These are phyloP conservation scores for Noctua comes DNA, from an alignment of 2,888 invertebrate species.

Conservation along the genomic window DNA sequence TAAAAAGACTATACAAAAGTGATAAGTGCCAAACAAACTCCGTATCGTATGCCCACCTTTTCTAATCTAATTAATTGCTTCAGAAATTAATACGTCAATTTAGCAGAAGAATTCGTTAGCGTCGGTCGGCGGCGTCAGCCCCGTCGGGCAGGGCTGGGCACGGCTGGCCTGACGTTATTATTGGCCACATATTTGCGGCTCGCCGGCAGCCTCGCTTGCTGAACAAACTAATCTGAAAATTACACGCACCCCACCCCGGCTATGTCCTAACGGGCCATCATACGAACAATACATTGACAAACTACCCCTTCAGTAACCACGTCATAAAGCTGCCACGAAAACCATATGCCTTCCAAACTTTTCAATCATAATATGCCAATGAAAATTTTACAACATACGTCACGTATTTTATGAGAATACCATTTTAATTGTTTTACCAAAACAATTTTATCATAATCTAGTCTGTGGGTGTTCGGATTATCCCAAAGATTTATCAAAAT, in stretches of 20 bases:
- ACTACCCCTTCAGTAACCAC: conserved; percentile 57
- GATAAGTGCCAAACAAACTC: conserved; percentile 10
- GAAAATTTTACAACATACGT: conserved; percentile 29
- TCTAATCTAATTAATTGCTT: conserved; percentile 47
- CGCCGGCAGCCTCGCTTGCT: conserved; percentile 79
- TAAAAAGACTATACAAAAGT: neutral
- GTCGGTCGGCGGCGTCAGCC: conserved; percentile 30
- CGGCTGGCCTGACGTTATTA: conserved; percentile 73
- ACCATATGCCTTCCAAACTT: conserved; percentile 24
- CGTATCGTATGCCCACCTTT: conserved; percentile 18
- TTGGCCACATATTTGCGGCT: conserved; percentile 85
- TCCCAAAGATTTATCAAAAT: conserved; percentile 62
- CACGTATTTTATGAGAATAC: conserved; percentile 33
- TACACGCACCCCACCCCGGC: conserved; percentile 76
- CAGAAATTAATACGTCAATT: conserved; percentile 60
- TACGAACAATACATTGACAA: conserved; percentile 77
- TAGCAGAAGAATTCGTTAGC: conserved; percentile 63
- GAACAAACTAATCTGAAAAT: conserved; percentile 90
- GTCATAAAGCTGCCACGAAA: conserved; percentile 14
- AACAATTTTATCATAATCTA: conserved; percentile 49
- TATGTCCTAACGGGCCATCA: conserved; percentile 60
- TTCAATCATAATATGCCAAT: conserved; percentile 7
- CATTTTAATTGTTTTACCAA: conserved; percentile 43
- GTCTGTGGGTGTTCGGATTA: conserved; percentile 52
- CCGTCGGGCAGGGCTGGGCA: conserved; percentile 33